A percentile compares a stretch with the other conserved stretches of the same genome.
Evolutionary conservation across 2,888 invertebrate genomes (phyloP).

Genomic region (Philereme vetulata): DNA sequence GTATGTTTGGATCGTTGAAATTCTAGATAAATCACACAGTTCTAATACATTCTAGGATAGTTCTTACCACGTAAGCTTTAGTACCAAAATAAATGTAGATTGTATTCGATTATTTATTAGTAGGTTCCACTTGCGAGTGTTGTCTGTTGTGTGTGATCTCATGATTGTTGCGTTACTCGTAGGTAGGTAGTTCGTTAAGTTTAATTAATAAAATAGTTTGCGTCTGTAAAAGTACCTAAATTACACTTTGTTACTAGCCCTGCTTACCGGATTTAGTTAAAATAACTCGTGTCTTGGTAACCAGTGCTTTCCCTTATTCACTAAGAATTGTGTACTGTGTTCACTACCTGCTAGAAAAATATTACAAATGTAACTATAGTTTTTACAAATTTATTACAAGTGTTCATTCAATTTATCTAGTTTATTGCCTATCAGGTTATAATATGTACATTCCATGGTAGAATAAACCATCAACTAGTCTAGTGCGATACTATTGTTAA

Average conservation of each 20-base stretch:
- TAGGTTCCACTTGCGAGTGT: conserved; percentile 64
- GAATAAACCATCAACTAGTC: conserved; percentile 75
- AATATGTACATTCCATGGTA: conserved; percentile 69
- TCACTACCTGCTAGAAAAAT: background rate
- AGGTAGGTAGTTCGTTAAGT: conserved; percentile 54
- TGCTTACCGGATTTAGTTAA: background rate
- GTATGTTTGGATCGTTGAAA: conserved; percentile 58
- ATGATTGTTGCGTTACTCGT: conserved; percentile 63
- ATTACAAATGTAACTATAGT: too few species aligned
- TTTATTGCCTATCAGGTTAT: conserved; percentile 64
- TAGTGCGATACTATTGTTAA: conserved; percentile 66
- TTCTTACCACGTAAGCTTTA: conserved; percentile 67
- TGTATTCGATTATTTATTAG: conserved; percentile 81
- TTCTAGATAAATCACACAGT: conserved; percentile 59
- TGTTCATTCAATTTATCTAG: conserved; percentile 64
- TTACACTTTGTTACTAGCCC: background rate
- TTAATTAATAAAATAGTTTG: background rate
- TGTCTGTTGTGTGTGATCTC: conserved; percentile 77
- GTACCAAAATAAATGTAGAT: conserved; percentile 75
- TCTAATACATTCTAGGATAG: conserved; percentile 52
- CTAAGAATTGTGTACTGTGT: background rate
- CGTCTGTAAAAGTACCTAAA: background rate
- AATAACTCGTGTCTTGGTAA: background rate
- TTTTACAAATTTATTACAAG: conserved; percentile 43
- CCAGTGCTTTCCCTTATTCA: background rate